phyloP scores from a whole-genome alignment of 2,888 invertebrate genomes.

The Camponotus fellah region DNA sequence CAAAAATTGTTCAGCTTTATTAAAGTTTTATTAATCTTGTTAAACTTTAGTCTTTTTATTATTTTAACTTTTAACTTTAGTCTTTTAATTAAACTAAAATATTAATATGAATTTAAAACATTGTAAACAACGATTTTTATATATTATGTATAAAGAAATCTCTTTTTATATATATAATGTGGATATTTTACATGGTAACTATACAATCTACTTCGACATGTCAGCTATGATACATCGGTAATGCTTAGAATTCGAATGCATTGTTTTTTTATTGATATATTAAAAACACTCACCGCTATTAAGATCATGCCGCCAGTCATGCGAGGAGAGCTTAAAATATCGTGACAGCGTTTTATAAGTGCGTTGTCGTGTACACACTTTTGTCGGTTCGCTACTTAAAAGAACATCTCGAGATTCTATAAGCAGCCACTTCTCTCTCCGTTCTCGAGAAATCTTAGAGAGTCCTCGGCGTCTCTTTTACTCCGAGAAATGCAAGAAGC shows the following conservation, averaged over 20 bases:
- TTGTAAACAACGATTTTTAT: background rate
- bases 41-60: background rate
- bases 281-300: conserved; percentile 10
- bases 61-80: no score
- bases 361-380: conserved; percentile 37
- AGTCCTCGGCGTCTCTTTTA: conserved; percentile 1
- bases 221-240: conserved; percentile 26
- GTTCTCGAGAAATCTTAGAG: conserved; percentile 13
- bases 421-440: conserved; percentile 28
- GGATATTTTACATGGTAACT: conserved; percentile 14
- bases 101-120: background rate
- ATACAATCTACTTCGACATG: background rate
- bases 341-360: conserved; percentile 25
- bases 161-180: background rate
- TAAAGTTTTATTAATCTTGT: background rate
- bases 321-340: conserved; percentile 23
- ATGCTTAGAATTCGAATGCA: conserved; percentile 19
- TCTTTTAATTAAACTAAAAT: conserved; percentile 1
- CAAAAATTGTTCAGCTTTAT: background rate
- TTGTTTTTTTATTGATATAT: conserved; percentile 14
- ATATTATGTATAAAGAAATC: background rate
- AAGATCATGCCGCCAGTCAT: conserved; percentile 28
- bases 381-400: conserved; percentile 40
- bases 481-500: background rate
- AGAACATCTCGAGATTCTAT: conserved; percentile 1